These are phyloP conservation scores for Nephrotoma flavescens DNA, from an alignment of 2,888 invertebrate genomes.

Conservation along the genomic window DNA sequence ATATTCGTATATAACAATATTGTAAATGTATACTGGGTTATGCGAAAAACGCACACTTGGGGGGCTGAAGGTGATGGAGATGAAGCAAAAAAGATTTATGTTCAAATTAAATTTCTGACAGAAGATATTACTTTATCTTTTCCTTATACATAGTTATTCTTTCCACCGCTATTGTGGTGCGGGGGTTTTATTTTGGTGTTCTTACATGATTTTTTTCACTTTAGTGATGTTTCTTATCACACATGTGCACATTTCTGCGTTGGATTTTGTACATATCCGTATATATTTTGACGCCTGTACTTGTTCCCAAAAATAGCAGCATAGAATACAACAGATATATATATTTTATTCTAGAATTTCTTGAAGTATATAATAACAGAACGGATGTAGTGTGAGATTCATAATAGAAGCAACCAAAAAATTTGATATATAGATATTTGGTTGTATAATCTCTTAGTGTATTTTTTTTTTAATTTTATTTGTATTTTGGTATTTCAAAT, in stretches of 20 bases:
- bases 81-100: constrained; percentile 31
- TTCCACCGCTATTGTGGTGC: neutral
- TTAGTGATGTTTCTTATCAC: constrained; percentile 1
- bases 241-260: constrained; percentile 6
- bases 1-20: neutral
- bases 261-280: neutral
- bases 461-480: too few species aligned
- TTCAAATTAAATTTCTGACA: constrained; percentile 38
- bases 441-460: neutral
- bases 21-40: neutral
- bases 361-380: neutral
- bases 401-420: neutral
- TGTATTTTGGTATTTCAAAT: neutral
- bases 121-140: constrained; percentile 36
- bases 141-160: neutral
- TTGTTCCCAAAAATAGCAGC: neutral
- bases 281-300: neutral
- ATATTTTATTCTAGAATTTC: neutral
- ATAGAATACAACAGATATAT: neutral
- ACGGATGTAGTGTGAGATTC: neutral
- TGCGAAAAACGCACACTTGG: neutral
- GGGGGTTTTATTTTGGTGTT: neutral
- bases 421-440: neutral
- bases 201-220: neutral
- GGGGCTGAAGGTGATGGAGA: neutral